Evolutionary conservation across 2,113 vertebrate genomes (phyloP).

Genomic region (Climacteris rufus): DNA sequence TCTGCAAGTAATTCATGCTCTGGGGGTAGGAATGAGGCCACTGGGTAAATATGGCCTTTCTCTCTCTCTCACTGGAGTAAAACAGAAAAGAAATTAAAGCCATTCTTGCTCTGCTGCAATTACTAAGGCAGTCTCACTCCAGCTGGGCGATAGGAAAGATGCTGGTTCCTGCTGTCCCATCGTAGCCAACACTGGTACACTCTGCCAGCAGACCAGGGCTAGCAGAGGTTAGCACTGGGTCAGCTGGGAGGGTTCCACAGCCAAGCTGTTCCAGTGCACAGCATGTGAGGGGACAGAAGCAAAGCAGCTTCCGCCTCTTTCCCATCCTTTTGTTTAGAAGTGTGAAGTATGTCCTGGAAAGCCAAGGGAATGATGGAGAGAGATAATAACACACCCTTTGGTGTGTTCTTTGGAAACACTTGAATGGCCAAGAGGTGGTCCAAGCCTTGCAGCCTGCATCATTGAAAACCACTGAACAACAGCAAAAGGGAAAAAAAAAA

Average conservation of each 20-base stretch:
- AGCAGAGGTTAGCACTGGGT: neutral
- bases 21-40: neutral
- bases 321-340: neutral
- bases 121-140: neutral
- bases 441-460: neutral
- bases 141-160: neutral
- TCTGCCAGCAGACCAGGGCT: neutral
- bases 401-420: neutral
- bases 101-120: neutral
- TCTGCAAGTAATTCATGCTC: neutral
- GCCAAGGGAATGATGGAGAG: neutral
- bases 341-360: neutral
- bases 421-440: neutral
- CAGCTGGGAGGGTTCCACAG: neutral
- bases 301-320: neutral
- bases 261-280: neutral
- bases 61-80: neutral
- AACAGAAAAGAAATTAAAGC: constrained; percentile 10
- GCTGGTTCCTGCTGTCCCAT: neutral
- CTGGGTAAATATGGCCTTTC: neutral
- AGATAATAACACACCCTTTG: constrained; percentile 29
- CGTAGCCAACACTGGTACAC: rapidly evolving
- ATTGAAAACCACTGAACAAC: constrained; percentile 40
- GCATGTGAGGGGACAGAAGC: neutral
- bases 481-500: neutral